Base-by-base conservation (phyloP, 2,797 vertebrate species). In the Morelia viridis region DNA sequence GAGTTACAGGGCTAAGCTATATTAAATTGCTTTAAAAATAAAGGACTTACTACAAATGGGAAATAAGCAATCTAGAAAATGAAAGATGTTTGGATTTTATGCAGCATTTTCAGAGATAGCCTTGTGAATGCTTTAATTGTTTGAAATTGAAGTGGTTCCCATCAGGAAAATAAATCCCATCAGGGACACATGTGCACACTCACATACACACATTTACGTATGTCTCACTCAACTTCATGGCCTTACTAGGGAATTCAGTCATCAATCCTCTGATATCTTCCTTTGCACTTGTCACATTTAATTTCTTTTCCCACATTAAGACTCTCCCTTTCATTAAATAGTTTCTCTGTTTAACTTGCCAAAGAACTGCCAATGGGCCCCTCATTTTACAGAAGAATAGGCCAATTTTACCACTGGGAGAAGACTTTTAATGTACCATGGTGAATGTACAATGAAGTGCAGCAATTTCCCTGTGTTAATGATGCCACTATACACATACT, bases 401-500 rank as follows among this genome's bases (percentile, higher is more conserved):
- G 97, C 95, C 95, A 96, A 97, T 97, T 97, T 97, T 93, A 97
- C 97, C 97, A 97, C 95, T 95, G 97, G 97, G 97, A 97, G 98
- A 98, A 96, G 95, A 96, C 94, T 97, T 96, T 97, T 98, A 98
- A 98, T 98, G 97, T 96, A 97, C 98, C 98, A 95, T 98, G 98
- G 97, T 96, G 94, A 95, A 92, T 96, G 97, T 97, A 98, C 97
- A 98, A 98, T 97, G 97, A 97, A 97, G 95, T 92, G 96, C 97
- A 97, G 98, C 97, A 97, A 98, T 98, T 98, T 98, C 97, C 97
- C 97, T 97, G 95, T 97, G 97, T 98, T 98, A 98, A 98, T 98
- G 98, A 96, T 95, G 94, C 94, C 93, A 97, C 96, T 97, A 96
- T 96, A 97, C 97, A 98, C 97, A 98, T 96, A 94, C 96, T 94